Conservation (phyloP, 2,113 vertebrate species). For the Rana temporaria region DNA sequence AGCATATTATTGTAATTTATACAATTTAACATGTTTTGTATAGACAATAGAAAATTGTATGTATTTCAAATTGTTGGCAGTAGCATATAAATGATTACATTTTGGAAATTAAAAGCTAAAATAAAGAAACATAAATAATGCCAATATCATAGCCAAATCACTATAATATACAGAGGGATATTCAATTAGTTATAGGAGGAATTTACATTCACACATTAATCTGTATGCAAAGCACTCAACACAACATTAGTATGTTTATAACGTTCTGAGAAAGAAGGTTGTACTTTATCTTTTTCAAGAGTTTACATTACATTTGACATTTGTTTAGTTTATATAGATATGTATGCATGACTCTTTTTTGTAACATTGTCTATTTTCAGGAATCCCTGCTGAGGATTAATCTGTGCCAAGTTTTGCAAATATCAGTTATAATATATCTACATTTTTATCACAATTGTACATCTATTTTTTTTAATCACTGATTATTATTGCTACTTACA, state of each 20-base stretch:
- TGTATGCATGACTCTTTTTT: not conserved
- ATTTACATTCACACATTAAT: not conserved
- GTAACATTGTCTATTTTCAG: not conserved
- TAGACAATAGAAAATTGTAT: no score
- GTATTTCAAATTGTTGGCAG: no score
- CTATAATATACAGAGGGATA: not conserved
- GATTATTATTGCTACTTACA: no score
- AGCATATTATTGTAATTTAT: no score
- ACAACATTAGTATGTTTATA: not conserved
- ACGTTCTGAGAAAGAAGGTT: no score
- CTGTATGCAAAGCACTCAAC: not conserved
- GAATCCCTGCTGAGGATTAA: not conserved
- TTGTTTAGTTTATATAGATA: not conserved
- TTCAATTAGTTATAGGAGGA: not conserved
- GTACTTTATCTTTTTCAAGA: not conserved
- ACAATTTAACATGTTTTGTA: no score
- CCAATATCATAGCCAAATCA: constrained; percentile 24
- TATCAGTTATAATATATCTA: not conserved
- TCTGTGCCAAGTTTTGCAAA: constrained; percentile 9
- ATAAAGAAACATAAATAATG: not conserved
- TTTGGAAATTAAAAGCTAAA: no score
- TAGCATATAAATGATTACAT: no score
- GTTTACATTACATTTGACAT: not conserved
- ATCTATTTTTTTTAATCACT: no score
- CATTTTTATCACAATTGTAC: no score